Evolutionary conservation across 2,113 vertebrate species (phyloP).

Genomic region (Onychostruthus taczanowskii): DNA sequence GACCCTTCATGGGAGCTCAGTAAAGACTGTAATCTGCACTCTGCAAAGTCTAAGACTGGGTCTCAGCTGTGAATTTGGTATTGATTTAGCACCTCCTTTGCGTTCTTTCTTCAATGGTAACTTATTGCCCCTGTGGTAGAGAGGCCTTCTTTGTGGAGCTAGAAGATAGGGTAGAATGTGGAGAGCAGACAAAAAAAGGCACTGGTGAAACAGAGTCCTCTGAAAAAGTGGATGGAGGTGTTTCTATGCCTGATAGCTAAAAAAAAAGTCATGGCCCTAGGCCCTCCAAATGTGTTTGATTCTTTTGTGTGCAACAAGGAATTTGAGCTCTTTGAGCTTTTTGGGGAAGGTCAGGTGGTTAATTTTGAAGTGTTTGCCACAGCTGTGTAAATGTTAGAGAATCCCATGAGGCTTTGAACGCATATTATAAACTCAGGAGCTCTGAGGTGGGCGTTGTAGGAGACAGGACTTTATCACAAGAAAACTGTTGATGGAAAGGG

Average conservation of each 20-base stretch:
- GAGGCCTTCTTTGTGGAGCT: neutral
- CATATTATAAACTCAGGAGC: neutral
- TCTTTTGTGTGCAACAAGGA: constrained; percentile 17
- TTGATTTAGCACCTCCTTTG: neutral
- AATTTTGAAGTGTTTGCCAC: constrained; percentile 27
- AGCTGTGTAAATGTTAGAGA: constrained; percentile 51
- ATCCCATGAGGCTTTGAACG: neutral
- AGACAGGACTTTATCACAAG: neutral
- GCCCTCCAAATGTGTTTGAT: constrained; percentile 2
- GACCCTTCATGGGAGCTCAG: neutral
- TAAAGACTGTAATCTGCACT: neutral
- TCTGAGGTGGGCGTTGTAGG: neutral
- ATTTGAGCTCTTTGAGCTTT: neutral
- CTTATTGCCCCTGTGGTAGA: neutral
- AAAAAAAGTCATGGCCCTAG: neutral
- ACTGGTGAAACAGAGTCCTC: neutral
- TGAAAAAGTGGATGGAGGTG: neutral
- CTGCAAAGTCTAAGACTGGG: neutral
- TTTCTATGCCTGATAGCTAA: neutral
- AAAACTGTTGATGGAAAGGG: neutral
- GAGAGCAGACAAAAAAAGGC: neutral
- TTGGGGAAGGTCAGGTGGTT: constrained; percentile 27
- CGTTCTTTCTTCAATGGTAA: neutral
- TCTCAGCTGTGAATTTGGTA: neutral
- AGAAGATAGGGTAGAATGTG: neutral